phyloP scores from a whole-genome alignment of 2,797 vertebrate species.

The Cynopterus sphinx region DNA sequence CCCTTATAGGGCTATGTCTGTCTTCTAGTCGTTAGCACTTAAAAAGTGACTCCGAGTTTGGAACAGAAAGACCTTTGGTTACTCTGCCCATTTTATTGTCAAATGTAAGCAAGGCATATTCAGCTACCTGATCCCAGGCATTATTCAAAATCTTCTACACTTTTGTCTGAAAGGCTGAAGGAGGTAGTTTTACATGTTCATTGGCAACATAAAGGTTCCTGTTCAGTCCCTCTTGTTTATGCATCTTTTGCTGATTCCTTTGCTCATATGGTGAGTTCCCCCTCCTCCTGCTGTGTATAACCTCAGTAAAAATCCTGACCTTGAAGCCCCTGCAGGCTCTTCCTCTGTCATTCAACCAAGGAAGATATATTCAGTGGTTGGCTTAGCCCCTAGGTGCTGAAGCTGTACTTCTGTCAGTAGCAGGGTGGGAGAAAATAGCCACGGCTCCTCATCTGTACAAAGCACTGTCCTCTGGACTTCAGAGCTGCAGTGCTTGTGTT shows the following conservation, averaged over 20 bases:
- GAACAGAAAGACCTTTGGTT: not conserved
- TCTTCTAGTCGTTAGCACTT: not conserved
- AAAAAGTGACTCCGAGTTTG: not conserved
- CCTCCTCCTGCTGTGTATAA: not conserved
- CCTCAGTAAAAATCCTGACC: not conserved
- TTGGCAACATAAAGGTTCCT: not conserved
- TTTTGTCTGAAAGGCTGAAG: not conserved
- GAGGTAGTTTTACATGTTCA: not conserved
- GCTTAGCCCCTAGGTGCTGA: not conserved
- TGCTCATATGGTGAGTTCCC: not conserved
- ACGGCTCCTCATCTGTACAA: not conserved
- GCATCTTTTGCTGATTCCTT: not conserved
- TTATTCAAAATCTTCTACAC: not conserved
- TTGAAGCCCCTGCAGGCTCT: not conserved
- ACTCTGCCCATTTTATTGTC: not conserved
- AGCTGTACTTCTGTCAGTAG: no score
- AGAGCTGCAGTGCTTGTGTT: not conserved
- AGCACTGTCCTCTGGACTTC: not conserved
- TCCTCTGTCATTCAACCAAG: not conserved
- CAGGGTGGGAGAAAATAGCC: not conserved
- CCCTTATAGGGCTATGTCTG: not conserved
- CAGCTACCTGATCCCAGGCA: not conserved
- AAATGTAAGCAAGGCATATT: not conserved
- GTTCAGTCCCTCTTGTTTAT: not conserved
- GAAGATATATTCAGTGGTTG: not conserved